Base-by-base conservation (phyloP, 1,140 invertebrate genomes). In the Tetramorium alpestre region DNA sequence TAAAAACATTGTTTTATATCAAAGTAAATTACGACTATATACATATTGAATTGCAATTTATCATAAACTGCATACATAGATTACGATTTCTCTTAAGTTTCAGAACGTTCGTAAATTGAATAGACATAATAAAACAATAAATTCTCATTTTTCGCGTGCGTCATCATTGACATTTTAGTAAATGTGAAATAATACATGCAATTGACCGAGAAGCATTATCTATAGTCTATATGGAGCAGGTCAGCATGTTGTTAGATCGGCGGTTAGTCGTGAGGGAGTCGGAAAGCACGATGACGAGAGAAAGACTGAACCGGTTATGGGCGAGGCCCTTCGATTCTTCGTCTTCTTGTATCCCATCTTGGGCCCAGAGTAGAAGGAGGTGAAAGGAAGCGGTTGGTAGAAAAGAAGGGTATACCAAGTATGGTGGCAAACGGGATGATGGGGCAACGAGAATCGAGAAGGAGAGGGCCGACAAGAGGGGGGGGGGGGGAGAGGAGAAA, bases 271-370 rank as follows among this genome's bases (percentile, higher is more conserved):
- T 44, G 73, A 87, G 65, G 86, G 92, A 92, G 92, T 90, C 90
- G 89, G 91, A 75, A 85, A 90, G 89, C 78, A 86, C 90, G 93
- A 93, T 94, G 93, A 94, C 92, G 94, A 91, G 91, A 93, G 91
- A 93, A 75, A 84, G 89, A 90, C 90, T 92, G 94, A 95, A 95
- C 95, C 95, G 95, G 95, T 95, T 95, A 95, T 95, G 95, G 95
- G 94, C 94, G 94, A 95, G 94, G 90, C 87, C 89, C 90, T 92
- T 90, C 78, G 85, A 88, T 88, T 90, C 87, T 81, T 89, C 86
- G 87, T 91, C 86, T 92, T 92, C 75, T 89, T 90, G 82, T 91
- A 91, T 62, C 78, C 85, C 81, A 89, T 89, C 87, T 85, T 77
- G 90, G 84, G 75, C 78, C 87, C 62, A 54, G 10, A 49, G 54